Base-by-base conservation (phyloP, 1,140 invertebrate genomes). In the Eueides isabella region DNA sequence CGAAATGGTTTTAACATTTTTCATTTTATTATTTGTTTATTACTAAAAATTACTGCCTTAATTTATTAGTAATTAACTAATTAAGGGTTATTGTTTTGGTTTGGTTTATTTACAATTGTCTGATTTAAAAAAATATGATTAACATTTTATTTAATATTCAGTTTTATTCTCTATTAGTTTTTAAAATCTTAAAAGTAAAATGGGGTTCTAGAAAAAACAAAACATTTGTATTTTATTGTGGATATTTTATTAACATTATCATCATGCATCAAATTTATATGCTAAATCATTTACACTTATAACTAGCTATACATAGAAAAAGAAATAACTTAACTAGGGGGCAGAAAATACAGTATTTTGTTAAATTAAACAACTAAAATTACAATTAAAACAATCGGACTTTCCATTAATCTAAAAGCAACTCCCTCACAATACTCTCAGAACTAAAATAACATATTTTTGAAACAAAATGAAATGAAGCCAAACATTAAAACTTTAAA, bases 221-320 rank as follows among this genome's bases (percentile, higher is more conserved):
- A 72, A 83, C 74, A 74, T 73, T 83, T 88, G 82, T 90, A 87
- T 92, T 93, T 92, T 91, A 91, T 91, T 92, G 88, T 92, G 87
- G 88, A 92, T 92, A 92, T 92, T 93, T 92, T 93, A 92, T 92
- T 93, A 93, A 93, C 91, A 91, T 92, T 92, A 92, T 92, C 88
- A 92, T 93, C 91, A 93, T 92, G 89, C 90, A 92, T 93, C 90
- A 90, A 91, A 91, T 91, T 87, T 93, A 93, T 89, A 89, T 92
- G 85, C 91, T 92, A 91, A 91, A 83, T 93, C 90, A 92, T 93
- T 90, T 93, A 93, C 91, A 93, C 90, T 91, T 93, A 93, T 86
- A 91, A 93, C 90, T 93, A 93, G 85, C 91, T 93, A 93, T 93
- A 93, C 91, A 93, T 93, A 93, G 89, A 92, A 91, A 55, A 55